These are phyloP conservation scores for Bergia puertoricense DNA, from an alignment of 92 coral and sea anemone genomes.

Conservation along the genomic window DNA sequence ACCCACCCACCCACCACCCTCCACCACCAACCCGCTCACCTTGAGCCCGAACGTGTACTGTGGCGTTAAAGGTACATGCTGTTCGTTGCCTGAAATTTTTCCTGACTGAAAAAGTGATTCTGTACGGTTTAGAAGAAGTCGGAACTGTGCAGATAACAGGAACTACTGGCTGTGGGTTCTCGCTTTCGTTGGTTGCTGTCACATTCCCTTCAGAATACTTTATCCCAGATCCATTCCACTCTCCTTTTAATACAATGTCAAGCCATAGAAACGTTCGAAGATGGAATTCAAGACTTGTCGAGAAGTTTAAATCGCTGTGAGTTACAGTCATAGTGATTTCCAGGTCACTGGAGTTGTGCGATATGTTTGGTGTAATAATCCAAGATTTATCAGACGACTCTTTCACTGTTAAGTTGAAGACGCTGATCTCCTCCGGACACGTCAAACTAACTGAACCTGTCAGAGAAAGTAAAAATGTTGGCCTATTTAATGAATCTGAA, in stretches of 20 bases:
- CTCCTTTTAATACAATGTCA: conserved; percentile 5
- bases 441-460: not conserved
- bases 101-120: conserved; percentile 11
- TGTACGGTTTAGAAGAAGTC: conserved; percentile 13
- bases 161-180: not conserved
- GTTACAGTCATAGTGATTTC: not conserved
- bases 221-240: not conserved
- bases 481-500: too few relatives aligned
- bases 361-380: not conserved
- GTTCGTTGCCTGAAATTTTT: not conserved
- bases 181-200: not conserved
- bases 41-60: not conserved
- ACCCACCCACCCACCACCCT: too few relatives aligned
- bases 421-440: not conserved
- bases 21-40: not conserved
- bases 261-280: not conserved
- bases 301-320: conserved; percentile 1
- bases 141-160: conserved; percentile 17
- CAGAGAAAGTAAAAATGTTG: not conserved
- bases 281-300: not conserved
- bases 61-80: not conserved
- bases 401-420: not conserved
- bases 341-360: not conserved
- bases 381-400: not conserved
- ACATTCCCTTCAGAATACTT: not conserved